Evolutionary conservation across 1,140 invertebrate species (phyloP), one percentile per base, ranked within the genome.

Genomic region (Helicoverpa armigera): DNA sequence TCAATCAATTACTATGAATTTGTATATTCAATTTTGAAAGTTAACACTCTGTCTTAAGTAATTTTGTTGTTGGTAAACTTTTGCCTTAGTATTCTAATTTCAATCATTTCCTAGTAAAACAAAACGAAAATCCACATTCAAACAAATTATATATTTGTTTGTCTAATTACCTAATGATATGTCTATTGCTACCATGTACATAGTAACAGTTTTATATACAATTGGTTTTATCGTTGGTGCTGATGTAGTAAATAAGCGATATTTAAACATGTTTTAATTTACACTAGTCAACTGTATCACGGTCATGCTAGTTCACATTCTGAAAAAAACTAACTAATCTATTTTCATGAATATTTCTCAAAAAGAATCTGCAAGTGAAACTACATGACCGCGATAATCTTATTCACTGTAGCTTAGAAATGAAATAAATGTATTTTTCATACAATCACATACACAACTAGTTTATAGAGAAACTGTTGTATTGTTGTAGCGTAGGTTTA

Each of bases 381-480:
- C n/a, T 31, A 31, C 11, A 54, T 53, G 54, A 70, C 65, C 54
- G 65, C 76, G 51, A 60, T 50, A 16, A 70, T 79, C 35, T 58
- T 70, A 43, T 23, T 48, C 76, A 70, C 65, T n/a, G 51, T 69
- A 70, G 53, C 35, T 35, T 79, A 70, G 31, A 79, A 5, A 4
- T n/a, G 31, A 77, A 48, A 70, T 48, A 53, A 54, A 79, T 79
- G 76, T 79, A 79, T 79, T 79, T 79, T 79, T 79, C 61, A 79
- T 79, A 79, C 63, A 79, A 70, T 60, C 53, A 70, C 76, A 50
- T 79, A 79, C 76, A 79, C 51, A 69, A 78, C 13, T 70, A 79
- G 76, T 56, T 78, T 2, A 70, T 69, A 69, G 53, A 12, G 18
- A 35, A 50, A 60, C 54, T 77, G 75, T 77, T 77, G 61, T 72